Base-by-base conservation (phyloP, 2,888 invertebrate species). In the Erebia aethiops region DNA sequence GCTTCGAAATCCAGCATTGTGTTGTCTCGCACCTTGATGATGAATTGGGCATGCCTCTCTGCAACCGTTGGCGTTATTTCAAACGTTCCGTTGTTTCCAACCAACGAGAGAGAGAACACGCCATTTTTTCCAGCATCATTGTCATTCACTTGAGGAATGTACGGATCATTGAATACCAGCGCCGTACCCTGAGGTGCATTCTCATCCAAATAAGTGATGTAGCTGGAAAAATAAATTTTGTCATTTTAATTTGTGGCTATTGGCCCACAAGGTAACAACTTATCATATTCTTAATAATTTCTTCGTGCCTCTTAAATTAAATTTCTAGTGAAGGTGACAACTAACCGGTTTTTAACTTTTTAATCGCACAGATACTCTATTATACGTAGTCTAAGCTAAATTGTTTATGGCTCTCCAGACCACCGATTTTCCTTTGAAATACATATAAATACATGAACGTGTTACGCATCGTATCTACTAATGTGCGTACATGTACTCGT, bases 1-100 rank as follows among this genome's bases (percentile, higher is more conserved):
- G 94, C 94, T 87, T 99, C 99, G 82, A 96, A 99, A 88, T 99
- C 98, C 76, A 99, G 94, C 79, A 97, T 91, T 0, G 94, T 92
- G 75, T 97, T 96, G 85, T 98, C 97, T 73, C 97, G 95, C 41
- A 99, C 97, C 83, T 95, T 95, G 75, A 99, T 95, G 67, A 96
- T 94, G 83, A 98, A 98, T 78, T 95, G 96, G 2, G 96, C 95
- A 74, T 95, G 95, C 72, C 97, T 95, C 84, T 97, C 97, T 0
- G 97, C 97, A 1, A 97, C 97, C 49, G 95, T 95, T 0, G 98
- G 98, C 8, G 95, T 94, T 70, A 99, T 96, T 86, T 98, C 98
- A 83, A 99, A 99, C 4, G 97, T 97, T 51, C 96, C 97, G 84
- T 97, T 97, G 84, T 97, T 97, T 72, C 96, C 96, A 14, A 95